Base-by-base conservation (phyloP, 2,888 invertebrate species). In the Galerucella pusilla region DNA sequence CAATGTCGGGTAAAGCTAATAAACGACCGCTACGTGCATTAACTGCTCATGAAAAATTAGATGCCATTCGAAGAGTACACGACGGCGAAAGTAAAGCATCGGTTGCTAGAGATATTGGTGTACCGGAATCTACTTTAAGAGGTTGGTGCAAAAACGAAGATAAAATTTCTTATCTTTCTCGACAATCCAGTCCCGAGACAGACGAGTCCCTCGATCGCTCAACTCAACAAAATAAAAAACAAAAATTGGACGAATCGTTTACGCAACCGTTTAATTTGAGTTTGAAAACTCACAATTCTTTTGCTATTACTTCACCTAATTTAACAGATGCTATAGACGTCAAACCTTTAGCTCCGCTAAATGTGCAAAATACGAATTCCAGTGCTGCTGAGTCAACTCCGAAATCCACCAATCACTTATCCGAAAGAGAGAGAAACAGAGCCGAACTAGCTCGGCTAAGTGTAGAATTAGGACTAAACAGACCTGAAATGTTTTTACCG, bases 131-230 rank as follows among this genome's bases (percentile, higher is more conserved):
- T 2, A 96, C 96, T 10, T 89, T 96, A 16, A 90, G 96, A 3
- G 96, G 96, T 75, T 96, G 96, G 96, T 96, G 95, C 88, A 96
- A 96, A 87, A 94, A 94, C 85, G 94, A 95, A 85, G 93, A 94
- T 82, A 95, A 95, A 86, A 88, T 92, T 4, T 88, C 93, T 79
- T 91, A 92, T 85, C 92, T 93, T 84, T 93, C 93, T 45, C 90
- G 93, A 11, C 91, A 93, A 83, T 92, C 93, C 63, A 92, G 92
- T 10, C 93, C 93, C 1, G 94, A 94, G 80, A 93, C 93, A 61
- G 91, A 91, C 83, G 91, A 91, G 84, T 90, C 91, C 82, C 88
- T 89, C 77, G 89, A 89, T 35, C 64, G 77, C n/a, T 54, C 28
- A 5, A 76, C 82, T 14, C 82, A 80, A 70, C 11, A 49, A 12